A percentile compares a stretch with the other conserved stretches of the same genome.
These are phyloP conservation scores for Temnothorax nylanderi DNA, from an alignment of 1,140 invertebrate genomes.

Conservation along the genomic window DNA sequence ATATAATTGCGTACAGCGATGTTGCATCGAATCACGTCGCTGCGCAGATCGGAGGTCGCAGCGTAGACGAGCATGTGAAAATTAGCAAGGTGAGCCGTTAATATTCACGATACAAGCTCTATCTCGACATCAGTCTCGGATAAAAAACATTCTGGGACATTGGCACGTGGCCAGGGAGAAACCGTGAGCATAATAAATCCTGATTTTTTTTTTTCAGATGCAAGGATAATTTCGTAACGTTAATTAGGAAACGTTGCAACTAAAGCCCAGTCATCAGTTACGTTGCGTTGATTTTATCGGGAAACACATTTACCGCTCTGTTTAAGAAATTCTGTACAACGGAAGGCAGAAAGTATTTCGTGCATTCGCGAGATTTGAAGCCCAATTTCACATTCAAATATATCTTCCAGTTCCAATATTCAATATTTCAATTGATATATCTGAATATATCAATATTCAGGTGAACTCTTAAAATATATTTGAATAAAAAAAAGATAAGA, in stretches of 20 bases:
- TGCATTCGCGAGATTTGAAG: background rate
- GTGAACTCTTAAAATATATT: background rate
- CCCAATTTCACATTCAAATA: background rate
- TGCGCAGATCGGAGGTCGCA: conserved; percentile 23
- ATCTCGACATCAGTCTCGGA: background rate
- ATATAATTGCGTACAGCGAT: background rate
- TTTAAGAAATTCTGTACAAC: conserved; percentile 1
- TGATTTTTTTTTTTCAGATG: conserved; percentile 1
- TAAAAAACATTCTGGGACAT: conserved; percentile 24
- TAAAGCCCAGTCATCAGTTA: background rate
- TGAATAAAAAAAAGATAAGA: background rate
- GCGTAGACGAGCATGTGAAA: conserved; percentile 26
- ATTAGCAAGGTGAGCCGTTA: conserved; percentile 45
- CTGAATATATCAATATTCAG: background rate
- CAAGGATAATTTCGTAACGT: conserved; percentile 1
- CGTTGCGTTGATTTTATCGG: background rate
- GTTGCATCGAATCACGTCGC: background rate
- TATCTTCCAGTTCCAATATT: background rate
- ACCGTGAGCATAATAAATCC: background rate
- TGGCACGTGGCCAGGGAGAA: conserved; percentile 14
- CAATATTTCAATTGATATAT: background rate
- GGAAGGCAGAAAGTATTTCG: background rate
- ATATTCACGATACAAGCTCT: conserved; percentile 11
- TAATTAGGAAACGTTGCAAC: conserved; percentile 5
- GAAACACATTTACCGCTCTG: background rate